Conservation (phyloP, 2,113 vertebrate genomes). For the Delphinapterus leucas region DNA sequence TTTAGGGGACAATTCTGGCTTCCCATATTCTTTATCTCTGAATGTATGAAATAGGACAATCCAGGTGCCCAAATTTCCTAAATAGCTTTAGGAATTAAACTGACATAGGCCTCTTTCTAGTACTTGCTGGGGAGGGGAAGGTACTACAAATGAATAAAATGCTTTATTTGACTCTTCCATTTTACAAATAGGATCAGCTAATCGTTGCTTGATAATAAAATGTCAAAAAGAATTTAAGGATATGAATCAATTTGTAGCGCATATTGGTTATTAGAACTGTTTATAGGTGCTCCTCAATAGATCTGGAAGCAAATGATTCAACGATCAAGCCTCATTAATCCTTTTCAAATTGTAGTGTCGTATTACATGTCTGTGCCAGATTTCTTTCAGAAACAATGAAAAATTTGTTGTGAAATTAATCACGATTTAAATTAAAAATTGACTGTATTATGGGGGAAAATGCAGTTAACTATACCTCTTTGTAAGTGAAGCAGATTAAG, state of each 20-base stretch:
- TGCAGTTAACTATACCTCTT: background rate
- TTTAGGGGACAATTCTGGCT: conserved; percentile 13
- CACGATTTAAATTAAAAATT: background rate
- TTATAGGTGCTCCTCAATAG: background rate
- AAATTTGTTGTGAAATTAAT: conserved; percentile 46
- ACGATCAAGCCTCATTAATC: background rate
- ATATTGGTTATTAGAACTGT: background rate
- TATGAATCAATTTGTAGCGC: conserved; percentile 34
- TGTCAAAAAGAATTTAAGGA: background rate
- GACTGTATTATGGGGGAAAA: background rate
- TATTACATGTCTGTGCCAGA: background rate
- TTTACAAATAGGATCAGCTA: conserved; percentile 4
- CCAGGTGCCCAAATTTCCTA: background rate
- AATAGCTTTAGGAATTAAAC: conserved; percentile 45
- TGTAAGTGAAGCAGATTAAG: conserved; percentile 17
- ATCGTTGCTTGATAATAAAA: background rate
- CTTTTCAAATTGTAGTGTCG: conserved; percentile 12
- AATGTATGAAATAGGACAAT: conserved; percentile 27
- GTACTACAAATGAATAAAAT: background rate
- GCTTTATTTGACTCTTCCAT: conserved; percentile 15
- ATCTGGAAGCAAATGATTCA: conserved; percentile 11
- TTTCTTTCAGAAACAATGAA: conserved; percentile 48
- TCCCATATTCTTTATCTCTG: conserved; percentile 30
- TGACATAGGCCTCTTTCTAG: conserved; percentile 34
- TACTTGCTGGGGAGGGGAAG: background rate